These are phyloP conservation scores for Drosophila lacicola DNA, from an alignment of 2,888 invertebrate genomes.

Conservation along the genomic window DNA sequence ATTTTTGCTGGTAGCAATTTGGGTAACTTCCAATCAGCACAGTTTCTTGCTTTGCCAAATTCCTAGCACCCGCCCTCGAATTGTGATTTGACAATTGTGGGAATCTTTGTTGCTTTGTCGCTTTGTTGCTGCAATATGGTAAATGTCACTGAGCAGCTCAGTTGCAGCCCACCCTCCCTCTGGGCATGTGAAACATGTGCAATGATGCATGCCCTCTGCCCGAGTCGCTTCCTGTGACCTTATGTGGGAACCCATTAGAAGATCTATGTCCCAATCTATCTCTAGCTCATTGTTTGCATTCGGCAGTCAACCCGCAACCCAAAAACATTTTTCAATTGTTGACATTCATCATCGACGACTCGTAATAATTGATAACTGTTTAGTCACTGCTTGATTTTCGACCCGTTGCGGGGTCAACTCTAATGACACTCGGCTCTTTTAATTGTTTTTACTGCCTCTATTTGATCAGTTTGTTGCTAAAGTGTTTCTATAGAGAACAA, in stretches of 20 bases:
- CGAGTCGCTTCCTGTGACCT: constrained; percentile 33
- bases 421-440: constrained; percentile 48
- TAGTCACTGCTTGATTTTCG: constrained; percentile 74
- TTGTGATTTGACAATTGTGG: constrained; percentile 79
- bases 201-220: constrained; percentile 55
- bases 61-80: constrained; percentile 3
- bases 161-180: constrained; percentile 23
- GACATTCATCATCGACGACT: constrained; percentile 55
- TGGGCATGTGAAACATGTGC: constrained; percentile 58
- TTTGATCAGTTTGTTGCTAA: constrained; percentile 37
- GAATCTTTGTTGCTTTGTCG: constrained; percentile 51
- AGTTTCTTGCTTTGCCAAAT: constrained; percentile 10
- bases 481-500: constrained; percentile 50
- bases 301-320: constrained; percentile 38
- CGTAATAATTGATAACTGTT: constrained; percentile 78
- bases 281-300: constrained; percentile 47
- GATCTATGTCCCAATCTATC: constrained; percentile 10
- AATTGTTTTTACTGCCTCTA: constrained; percentile 56
- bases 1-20: constrained; percentile 71
- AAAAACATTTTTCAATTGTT: constrained; percentile 48
- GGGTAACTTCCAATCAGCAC: constrained; percentile 39
- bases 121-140: constrained; percentile 65
- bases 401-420: constrained; percentile 39
- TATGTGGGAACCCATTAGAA: constrained; percentile 62
- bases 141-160: constrained; percentile 53